Evolutionary conservation across 2,888 invertebrate genomes (phyloP).

Genomic region (Lithophane semibrunnea): DNA sequence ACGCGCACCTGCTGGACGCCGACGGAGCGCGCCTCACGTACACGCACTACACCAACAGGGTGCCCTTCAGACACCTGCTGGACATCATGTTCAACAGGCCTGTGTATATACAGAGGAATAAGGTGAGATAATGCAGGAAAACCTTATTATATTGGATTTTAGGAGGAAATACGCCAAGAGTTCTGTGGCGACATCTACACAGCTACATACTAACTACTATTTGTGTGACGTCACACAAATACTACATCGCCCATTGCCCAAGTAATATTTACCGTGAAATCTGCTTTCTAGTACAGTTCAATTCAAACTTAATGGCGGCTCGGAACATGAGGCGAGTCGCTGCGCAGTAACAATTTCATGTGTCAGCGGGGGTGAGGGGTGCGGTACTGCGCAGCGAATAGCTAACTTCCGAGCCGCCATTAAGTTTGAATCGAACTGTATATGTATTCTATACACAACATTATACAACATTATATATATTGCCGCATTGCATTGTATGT

Average conservation of each 20-base stretch:
- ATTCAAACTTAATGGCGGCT: no score
- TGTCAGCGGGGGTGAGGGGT: no score
- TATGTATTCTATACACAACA: no score
- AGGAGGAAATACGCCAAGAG: neutral
- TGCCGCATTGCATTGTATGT: no score
- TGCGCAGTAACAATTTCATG: no score
- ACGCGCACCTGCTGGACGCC: slow-evolving; percentile 95
- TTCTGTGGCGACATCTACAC: neutral
- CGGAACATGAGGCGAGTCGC: no score
- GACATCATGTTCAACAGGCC: slow-evolving; percentile 95
- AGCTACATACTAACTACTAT: neutral
- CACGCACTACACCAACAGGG: slow-evolving; percentile 94
- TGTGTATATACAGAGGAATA: slow-evolving; percentile 94
- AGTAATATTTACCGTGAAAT: no score
- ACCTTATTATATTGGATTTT: neutral
- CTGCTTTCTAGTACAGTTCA: no score
- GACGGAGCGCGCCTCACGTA: slow-evolving; percentile 95
- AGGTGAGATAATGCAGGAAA: slow-evolving; percentile 81
- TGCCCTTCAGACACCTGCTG: slow-evolving; percentile 93
- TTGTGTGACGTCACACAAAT: neutral
- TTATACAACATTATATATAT: no score
- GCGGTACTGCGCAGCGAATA: no score
- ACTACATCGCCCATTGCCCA: neutral
- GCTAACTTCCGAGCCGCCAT: no score
- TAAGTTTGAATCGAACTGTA: no score